phyloP scores from a whole-genome alignment of 2,113 vertebrate species.

The Chauna torquata region DNA sequence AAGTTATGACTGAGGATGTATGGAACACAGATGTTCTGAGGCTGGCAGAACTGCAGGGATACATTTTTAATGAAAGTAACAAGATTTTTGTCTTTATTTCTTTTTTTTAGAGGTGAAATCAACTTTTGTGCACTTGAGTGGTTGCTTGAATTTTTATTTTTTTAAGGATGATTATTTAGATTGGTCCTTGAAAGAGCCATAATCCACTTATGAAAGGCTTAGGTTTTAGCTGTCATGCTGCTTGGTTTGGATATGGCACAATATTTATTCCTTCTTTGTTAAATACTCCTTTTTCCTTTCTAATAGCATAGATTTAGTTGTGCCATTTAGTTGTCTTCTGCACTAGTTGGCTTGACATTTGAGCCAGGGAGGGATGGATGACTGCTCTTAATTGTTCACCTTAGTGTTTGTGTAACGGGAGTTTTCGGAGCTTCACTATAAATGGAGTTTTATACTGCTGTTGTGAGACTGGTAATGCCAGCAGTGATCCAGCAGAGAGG shows the following conservation, averaged over 20 bases:
- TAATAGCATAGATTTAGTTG: not conserved
- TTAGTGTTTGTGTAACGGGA: not conserved
- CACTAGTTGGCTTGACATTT: not conserved
- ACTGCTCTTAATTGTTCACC: not conserved
- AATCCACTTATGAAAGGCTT: not conserved
- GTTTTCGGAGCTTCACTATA: not conserved
- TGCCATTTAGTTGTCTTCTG: not conserved
- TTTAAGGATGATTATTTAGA: not conserved
- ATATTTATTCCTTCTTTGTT: not conserved
- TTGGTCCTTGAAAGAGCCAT: not conserved
- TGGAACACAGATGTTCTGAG: conserved; percentile 44
- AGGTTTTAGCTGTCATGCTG: not conserved
- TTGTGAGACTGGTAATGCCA: not conserved
- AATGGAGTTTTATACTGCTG: not conserved
- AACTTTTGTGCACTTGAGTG: not conserved
- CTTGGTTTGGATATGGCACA: not conserved
- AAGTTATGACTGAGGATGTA: not conserved
- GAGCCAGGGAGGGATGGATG: not conserved
- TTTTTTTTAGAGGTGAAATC: not conserved
- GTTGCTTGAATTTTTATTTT: not conserved
- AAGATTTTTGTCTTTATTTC: conserved; percentile 5
- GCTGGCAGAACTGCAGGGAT: not conserved
- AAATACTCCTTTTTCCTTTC: not conserved
- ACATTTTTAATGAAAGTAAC: conserved; percentile 15
- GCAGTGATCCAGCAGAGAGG: fast-evolving